Evolutionary conservation across 2,888 invertebrate species (phyloP).

Genomic region (Salticus scenicus): DNA sequence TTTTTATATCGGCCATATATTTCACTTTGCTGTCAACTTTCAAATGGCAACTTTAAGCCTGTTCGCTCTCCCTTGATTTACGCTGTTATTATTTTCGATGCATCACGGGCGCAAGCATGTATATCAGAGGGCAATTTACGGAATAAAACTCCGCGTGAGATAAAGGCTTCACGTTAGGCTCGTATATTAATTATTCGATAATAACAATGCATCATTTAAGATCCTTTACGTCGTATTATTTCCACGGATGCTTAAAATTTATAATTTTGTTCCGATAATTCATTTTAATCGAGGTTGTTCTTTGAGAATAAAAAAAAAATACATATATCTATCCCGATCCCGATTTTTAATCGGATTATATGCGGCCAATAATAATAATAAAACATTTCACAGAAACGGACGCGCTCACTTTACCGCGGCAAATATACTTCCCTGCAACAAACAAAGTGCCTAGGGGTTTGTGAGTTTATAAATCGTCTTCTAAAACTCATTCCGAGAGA

Average conservation of each 20-base stretch:
- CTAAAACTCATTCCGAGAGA: neutral
- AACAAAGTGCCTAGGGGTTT: constrained; percentile 3
- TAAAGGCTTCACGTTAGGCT: neutral
- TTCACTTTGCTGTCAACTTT: too few relatives aligned
- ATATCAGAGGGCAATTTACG: neutral
- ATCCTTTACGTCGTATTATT: constrained; percentile 14
- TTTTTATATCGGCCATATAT: too few relatives aligned
- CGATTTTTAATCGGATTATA: constrained; percentile 60
- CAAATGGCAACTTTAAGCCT: neutral
- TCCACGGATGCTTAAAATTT: constrained; percentile 18
- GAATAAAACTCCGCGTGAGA: neutral
- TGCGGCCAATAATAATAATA: constrained; percentile 26
- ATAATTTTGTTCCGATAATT: constrained; percentile 51
- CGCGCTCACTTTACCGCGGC: neutral
- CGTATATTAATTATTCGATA: constrained; percentile 54
- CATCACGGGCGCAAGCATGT: neutral
- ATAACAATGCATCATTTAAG: constrained; percentile 56
- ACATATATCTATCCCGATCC: too few relatives aligned
- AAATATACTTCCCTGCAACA: neutral
- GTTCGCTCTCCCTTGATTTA: neutral
- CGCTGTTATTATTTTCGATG: neutral
- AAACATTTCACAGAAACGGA: neutral
- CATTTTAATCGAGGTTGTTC: constrained; percentile 43
- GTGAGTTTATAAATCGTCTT: constrained; percentile 39
- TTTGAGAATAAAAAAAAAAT: constrained; percentile 9